Conservation (phyloP, 1,140 invertebrate genomes). For the Diabrotica undecimpunctata region DNA sequence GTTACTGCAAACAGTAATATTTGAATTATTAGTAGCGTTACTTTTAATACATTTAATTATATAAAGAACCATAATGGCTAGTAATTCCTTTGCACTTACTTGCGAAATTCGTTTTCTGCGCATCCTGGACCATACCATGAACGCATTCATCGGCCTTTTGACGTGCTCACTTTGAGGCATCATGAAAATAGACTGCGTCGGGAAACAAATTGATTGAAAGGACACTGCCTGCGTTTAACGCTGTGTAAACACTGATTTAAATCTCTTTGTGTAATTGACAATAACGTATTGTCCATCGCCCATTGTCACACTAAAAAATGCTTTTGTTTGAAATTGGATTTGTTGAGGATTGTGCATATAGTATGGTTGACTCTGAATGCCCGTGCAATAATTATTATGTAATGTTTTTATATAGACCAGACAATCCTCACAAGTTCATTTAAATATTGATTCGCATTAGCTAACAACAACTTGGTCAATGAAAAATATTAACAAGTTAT, state of each 20-base stretch:
- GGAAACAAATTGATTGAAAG: constrained; percentile 22
- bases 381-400: background rate
- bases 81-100: background rate
- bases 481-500: too few species aligned
- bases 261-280: constrained; percentile 42
- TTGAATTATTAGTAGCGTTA: too few species aligned
- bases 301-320: constrained; percentile 35
- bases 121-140: constrained; percentile 69
- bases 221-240: constrained; percentile 36
- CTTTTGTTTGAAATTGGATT: constrained; percentile 29
- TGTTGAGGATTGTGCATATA: constrained; percentile 20
- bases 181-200: constrained; percentile 28
- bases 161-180: constrained; percentile 48
- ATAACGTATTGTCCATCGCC: constrained; percentile 36
- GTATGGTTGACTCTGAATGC: background rate
- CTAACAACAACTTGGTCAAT: too few species aligned
- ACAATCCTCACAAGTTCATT: too few species aligned
- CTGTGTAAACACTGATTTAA: constrained; percentile 43
- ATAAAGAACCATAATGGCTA: too few species aligned
- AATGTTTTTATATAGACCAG: background rate
- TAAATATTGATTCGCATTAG: too few species aligned
- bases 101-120: constrained; percentile 68
- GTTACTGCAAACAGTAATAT: too few species aligned
- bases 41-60: too few species aligned
- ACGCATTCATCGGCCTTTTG: constrained; percentile 67